Conservation (phyloP, 1,140 invertebrate genomes). For the Drosophila erecta region DNA sequence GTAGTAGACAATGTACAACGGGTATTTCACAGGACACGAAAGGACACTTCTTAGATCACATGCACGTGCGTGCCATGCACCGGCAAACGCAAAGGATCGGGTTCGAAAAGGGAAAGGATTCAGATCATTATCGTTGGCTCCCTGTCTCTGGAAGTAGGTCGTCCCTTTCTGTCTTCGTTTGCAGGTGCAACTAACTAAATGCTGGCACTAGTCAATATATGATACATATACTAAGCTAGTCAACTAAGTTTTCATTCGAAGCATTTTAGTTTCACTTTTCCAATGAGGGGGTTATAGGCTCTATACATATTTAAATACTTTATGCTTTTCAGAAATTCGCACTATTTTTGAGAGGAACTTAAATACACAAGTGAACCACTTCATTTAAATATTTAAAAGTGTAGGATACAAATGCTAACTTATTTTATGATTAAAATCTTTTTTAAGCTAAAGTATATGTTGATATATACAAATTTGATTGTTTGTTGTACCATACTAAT, state of each 20-base stretch:
- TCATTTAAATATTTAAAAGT: no score
- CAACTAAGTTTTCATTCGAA: slow-evolving; percentile 6
- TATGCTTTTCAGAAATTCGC: neutral
- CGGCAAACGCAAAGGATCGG: slow-evolving; percentile 41
- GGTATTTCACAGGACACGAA: slow-evolving; percentile 14
- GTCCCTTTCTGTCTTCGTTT: slow-evolving; percentile 26
- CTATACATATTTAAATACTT: neutral
- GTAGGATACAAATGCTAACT: no score
- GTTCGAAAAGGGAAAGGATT: slow-evolving; percentile 7
- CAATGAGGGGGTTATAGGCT: neutral
- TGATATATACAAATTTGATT: no score
- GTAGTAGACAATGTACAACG: slow-evolving; percentile 36
- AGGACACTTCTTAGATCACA: slow-evolving; percentile 22
- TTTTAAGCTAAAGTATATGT: no score
- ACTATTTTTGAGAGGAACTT: neutral
- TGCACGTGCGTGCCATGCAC: slow-evolving; percentile 46
- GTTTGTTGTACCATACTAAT: no score
- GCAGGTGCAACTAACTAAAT: slow-evolving; percentile 38
- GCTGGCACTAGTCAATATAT: slow-evolving; percentile 15
- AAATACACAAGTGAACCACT: no score
- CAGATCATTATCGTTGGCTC: slow-evolving; percentile 3
- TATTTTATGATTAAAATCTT: no score
- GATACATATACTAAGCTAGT: neutral
- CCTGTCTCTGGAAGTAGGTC: slow-evolving; percentile 5
- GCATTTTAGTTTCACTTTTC: neutral